Percentiles rank a stretch among this genome's conserved stretches.
phyloP scores from a whole-genome alignment of 2,797 vertebrate species.

The Linurgus olivaceus region DNA sequence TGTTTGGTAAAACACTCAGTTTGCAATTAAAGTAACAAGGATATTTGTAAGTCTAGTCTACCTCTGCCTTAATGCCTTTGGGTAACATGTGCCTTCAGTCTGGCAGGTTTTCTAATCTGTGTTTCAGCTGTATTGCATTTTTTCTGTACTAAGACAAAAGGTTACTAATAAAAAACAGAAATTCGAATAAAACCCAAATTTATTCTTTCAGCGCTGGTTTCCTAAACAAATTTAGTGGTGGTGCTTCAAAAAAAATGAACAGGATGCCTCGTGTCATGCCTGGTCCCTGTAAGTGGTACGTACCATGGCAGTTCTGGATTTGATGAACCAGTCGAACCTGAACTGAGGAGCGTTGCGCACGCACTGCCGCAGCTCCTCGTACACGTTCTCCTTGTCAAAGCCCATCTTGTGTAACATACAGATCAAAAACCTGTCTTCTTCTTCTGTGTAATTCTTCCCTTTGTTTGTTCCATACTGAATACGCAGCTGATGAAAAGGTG shows the following conservation, averaged over 20 bases:
- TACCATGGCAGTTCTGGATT: conserved; percentile 89
- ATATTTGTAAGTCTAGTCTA: neutral
- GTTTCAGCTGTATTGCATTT: neutral
- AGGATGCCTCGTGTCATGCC: accelerated
- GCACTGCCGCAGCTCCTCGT: conserved; percentile 87
- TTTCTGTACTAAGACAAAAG: neutral
- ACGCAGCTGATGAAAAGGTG: conserved; percentile 86
- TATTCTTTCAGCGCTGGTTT: neutral
- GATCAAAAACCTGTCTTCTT: conserved; percentile 87
- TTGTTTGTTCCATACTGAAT: conserved; percentile 90
- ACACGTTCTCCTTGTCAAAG: conserved; percentile 88
- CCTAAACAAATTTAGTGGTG: neutral
- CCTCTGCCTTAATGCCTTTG: neutral
- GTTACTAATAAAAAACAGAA: neutral
- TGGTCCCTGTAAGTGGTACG: neutral
- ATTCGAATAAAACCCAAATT: neutral
- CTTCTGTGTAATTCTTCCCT: conserved; percentile 89
- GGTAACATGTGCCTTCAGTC: neutral
- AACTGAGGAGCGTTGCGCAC: conserved; percentile 88
- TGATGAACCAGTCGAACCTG: conserved; percentile 90
- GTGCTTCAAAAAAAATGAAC: neutral
- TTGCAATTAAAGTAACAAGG: neutral
- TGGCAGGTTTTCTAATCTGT: neutral
- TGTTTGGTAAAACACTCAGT: neutral
- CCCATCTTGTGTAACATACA: conserved; percentile 91